These are phyloP conservation scores for Reticulitermes speratus DNA, from an alignment of 1,140 invertebrate species.

Conservation along the genomic window DNA sequence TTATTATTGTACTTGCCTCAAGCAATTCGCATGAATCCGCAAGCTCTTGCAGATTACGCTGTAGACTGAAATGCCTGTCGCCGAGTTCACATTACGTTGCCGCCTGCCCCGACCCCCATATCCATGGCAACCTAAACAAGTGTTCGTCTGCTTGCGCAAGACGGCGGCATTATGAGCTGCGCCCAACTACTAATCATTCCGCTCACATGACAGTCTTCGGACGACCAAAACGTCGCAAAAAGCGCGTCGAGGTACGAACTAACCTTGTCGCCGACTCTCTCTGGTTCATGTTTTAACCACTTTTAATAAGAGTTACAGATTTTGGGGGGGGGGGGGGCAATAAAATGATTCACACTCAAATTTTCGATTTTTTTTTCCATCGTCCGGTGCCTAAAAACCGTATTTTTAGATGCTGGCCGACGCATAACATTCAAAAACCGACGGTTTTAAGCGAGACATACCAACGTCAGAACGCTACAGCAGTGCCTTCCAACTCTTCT, in stretches of 20 bases:
- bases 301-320: no score
- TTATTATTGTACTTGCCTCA: background rate
- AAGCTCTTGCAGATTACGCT: background rate
- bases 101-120: background rate
- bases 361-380: no score
- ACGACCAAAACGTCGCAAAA: background rate
- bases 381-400: no score
- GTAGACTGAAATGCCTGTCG: background rate
- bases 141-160: background rate
- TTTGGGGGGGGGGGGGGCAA: no score
- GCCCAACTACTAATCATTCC: background rate
- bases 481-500: no score
- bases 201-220: background rate
- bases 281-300: no score
- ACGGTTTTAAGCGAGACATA: no score
- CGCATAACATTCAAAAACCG: no score
- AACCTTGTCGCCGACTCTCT: no score
- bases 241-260: background rate
- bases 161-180: background rate
- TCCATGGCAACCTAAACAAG: conserved; percentile 10
- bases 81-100: background rate
- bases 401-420: no score
- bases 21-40: background rate
- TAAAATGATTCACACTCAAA: no score
- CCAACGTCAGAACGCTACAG: no score